Evolutionary conservation across 2,888 invertebrate genomes (phyloP).

Genomic region (Trachelus troglodyta): DNA sequence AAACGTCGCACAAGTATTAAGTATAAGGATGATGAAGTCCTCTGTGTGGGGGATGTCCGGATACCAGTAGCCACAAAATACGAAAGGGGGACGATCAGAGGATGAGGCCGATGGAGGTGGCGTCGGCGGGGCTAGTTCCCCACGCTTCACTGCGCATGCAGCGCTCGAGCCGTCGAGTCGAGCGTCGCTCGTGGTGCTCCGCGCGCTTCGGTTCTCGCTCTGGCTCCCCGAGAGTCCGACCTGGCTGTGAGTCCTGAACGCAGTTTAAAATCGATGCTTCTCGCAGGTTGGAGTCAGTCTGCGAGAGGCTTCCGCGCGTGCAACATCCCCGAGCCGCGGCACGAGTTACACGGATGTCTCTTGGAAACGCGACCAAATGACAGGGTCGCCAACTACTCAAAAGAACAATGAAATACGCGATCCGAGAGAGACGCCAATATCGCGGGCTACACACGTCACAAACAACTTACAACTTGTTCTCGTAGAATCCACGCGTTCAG

Average conservation of each 20-base stretch:
- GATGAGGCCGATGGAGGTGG: slow-evolving; percentile 20
- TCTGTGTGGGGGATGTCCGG: not conserved
- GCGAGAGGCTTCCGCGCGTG: slow-evolving; percentile 54
- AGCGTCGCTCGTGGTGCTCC: slow-evolving; percentile 21
- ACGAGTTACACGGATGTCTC: not conserved
- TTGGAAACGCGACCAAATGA: not conserved
- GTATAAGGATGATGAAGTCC: not conserved
- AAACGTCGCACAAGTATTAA: not conserved
- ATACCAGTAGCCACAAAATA: not conserved
- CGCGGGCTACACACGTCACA: not conserved
- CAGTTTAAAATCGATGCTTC: slow-evolving; percentile 58
- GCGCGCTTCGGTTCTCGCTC: slow-evolving; percentile 36
- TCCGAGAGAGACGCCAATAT: not conserved
- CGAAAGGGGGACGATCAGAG: slow-evolving; percentile 16
- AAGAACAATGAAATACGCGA: not conserved
- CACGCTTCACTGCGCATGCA: slow-evolving; percentile 48
- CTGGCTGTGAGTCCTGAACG: slow-evolving; percentile 31
- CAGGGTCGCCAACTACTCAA: not conserved
- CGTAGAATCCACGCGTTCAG: not conserved
- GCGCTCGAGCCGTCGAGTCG: slow-evolving; percentile 27
- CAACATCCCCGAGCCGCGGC: slow-evolving; percentile 14
- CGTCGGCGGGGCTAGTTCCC: slow-evolving; percentile 24
- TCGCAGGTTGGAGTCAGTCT: slow-evolving; percentile 57
- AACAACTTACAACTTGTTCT: not conserved
- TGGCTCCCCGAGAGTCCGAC: slow-evolving; percentile 22